These are phyloP conservation scores for Bovichtus diacanthus DNA, from an alignment of 2,797 vertebrate genomes.

Conservation along the genomic window DNA sequence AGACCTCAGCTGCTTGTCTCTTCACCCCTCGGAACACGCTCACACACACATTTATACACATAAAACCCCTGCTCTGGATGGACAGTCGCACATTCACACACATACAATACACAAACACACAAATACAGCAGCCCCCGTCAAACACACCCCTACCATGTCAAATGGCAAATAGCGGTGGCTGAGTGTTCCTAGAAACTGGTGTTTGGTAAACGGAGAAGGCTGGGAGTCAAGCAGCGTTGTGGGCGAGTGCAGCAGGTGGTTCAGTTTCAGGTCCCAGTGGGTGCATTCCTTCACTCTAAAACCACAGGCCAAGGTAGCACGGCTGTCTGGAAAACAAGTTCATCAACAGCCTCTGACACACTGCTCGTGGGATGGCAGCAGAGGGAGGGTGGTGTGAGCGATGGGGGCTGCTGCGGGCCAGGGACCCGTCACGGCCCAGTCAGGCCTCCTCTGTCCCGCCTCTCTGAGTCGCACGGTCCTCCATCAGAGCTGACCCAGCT, in stretches of 20 bases:
- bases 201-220: conserved; percentile 87
- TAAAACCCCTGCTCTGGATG: conserved; percentile 42
- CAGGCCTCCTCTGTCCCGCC: conserved; percentile 27
- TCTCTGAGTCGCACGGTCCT: conserved; percentile 30
- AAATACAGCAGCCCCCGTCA: conserved; percentile 40
- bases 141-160: conserved; percentile 67
- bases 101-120: conserved; percentile 66
- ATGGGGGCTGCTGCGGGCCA: conserved; percentile 32
- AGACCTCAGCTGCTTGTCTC: conserved; percentile 85
- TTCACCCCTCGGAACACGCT: conserved; percentile 71
- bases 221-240: conserved; percentile 71
- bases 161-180: conserved; percentile 74
- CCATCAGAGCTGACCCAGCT: conserved; percentile 40
- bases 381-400: conserved; percentile 28
- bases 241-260: conserved; percentile 79
- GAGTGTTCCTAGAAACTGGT: conserved; percentile 82
- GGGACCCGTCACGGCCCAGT: conserved; percentile 43
- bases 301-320: conserved; percentile 68
- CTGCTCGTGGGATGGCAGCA: conserved; percentile 32
- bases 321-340: conserved; percentile 83
- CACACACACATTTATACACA: conserved; percentile 66
- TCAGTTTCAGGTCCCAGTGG: conserved; percentile 78
- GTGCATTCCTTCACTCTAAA: conserved; percentile 73
- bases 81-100: conserved; percentile 53
- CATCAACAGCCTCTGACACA: conserved; percentile 74